These are phyloP conservation scores for Parus major DNA, from an alignment of 2,113 vertebrate species.

Conservation along the genomic window DNA sequence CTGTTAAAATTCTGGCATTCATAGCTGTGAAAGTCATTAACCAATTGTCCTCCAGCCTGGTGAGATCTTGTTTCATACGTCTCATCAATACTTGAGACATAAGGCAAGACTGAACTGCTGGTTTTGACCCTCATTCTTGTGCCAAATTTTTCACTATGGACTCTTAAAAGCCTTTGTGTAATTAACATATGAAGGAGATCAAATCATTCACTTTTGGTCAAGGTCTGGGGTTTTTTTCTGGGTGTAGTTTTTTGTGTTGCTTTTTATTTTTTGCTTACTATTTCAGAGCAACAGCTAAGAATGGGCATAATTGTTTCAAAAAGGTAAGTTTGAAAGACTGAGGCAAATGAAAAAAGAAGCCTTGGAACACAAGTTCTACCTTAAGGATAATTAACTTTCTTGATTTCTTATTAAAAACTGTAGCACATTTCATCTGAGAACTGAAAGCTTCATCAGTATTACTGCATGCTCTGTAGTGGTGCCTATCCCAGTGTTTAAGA, in stretches of 20 bases:
- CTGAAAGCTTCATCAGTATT: neutral
- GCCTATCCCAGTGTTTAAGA: neutral
- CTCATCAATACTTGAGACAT: neutral
- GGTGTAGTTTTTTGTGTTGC: neutral
- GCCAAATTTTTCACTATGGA: neutral
- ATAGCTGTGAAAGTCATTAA: constrained; percentile 18
- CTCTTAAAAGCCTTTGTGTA: neutral
- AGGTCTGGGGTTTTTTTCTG: neutral
- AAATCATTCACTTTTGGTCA: neutral
- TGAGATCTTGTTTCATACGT: neutral
- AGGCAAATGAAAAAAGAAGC: neutral
- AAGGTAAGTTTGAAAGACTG: neutral
- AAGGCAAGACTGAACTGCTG: neutral
- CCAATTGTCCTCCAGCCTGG: neutral
- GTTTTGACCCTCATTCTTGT: neutral
- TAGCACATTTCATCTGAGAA: neutral
- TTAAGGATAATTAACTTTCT: neutral
- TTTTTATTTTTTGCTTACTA: accelerated
- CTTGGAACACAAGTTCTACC: neutral
- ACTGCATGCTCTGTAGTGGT: neutral
- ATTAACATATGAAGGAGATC: neutral
- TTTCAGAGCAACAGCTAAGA: neutral
- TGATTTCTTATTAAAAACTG: neutral
- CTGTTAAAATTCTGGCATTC: neutral
- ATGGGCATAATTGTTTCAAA: neutral